Evolutionary conservation across 23 tunicate species (phyloP).

Genomic region (Ciona savignyi): DNA sequence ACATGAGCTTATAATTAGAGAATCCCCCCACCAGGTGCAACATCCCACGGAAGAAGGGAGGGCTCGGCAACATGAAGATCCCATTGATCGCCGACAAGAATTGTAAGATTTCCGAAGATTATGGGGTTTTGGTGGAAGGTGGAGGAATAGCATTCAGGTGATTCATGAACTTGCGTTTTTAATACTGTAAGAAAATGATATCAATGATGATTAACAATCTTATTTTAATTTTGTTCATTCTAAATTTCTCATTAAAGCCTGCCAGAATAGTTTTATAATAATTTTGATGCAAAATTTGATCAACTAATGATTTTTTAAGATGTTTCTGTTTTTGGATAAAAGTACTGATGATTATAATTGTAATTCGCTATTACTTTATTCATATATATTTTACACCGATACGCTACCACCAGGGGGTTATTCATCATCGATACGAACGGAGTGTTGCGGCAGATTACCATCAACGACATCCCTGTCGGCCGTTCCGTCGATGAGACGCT

Average conservation of each 20-base stretch:
- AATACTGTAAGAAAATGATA: background rate
- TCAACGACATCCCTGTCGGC: slow-evolving; percentile 93
- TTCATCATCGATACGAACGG: slow-evolving; percentile 81
- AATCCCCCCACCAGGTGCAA: slow-evolving; percentile 38
- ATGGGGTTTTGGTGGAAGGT: slow-evolving; percentile 70
- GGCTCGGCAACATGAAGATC: slow-evolving; percentile 76
- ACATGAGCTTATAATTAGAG: background rate
- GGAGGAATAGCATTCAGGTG: slow-evolving; percentile 78
- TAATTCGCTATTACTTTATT: no score
- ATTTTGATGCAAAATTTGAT: no score
- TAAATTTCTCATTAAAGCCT: no score
- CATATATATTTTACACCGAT: no score
- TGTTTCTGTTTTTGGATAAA: no score
- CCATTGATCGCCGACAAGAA: slow-evolving; percentile 91
- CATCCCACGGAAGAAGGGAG: slow-evolving; percentile 84
- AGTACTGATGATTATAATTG: no score
- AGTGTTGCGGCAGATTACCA: slow-evolving; percentile 79
- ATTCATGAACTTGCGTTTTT: background rate
- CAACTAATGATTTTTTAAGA: no score
- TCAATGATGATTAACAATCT: no score
- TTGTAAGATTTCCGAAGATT: slow-evolving; percentile 46
- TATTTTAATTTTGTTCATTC: no score
- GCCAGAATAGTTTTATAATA: no score
- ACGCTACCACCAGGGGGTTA: slow-evolving; percentile 54
- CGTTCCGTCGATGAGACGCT: slow-evolving; percentile 84